phyloP scores from a whole-genome alignment of 2,113 vertebrate species.

The Brachyistius frenatus region DNA sequence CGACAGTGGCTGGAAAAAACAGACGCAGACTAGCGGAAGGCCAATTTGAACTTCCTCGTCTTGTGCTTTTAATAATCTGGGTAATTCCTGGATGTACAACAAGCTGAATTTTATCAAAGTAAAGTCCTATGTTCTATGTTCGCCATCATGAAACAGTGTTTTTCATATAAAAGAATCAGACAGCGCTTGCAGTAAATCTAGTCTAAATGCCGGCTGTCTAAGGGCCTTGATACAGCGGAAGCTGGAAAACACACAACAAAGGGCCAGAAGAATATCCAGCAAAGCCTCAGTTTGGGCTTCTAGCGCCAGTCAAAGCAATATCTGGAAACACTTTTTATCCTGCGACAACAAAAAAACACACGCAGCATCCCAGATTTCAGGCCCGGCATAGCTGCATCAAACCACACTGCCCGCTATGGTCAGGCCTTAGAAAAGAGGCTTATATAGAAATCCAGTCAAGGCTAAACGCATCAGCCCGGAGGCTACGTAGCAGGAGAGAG shows the following conservation, averaged over 20 bases:
- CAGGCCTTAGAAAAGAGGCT: conserved; percentile 57
- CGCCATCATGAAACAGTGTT: conserved; percentile 32
- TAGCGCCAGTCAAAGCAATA: conserved; percentile 76
- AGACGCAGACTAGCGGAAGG: background rate
- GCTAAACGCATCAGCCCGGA: conserved; percentile 48
- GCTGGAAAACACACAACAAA: conserved; percentile 72
- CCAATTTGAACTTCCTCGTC: background rate
- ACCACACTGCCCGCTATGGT: conserved; percentile 73
- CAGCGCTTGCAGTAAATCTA: conserved; percentile 45
- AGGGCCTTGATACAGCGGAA: conserved; percentile 36
- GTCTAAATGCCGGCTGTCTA: conserved; percentile 42
- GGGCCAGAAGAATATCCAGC: conserved; percentile 66
- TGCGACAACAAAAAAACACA: conserved; percentile 69
- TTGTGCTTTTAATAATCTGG: background rate
- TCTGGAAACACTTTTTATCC: conserved; percentile 81
- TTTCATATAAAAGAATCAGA: conserved; percentile 54
- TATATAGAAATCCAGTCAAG: conserved; percentile 50
- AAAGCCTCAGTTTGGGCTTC: conserved; percentile 70
- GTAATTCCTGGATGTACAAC: conserved; percentile 6
- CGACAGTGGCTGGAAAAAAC: background rate
- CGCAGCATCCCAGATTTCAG: conserved; percentile 71
- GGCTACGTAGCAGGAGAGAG: conserved; percentile 61
- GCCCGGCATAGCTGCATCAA: conserved; percentile 65
- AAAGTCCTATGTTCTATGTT: conserved; percentile 5
- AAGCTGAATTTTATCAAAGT: background rate